Conservation (phyloP, 2,888 invertebrate species). For the Sinodicranocentrus sp. region DNA sequence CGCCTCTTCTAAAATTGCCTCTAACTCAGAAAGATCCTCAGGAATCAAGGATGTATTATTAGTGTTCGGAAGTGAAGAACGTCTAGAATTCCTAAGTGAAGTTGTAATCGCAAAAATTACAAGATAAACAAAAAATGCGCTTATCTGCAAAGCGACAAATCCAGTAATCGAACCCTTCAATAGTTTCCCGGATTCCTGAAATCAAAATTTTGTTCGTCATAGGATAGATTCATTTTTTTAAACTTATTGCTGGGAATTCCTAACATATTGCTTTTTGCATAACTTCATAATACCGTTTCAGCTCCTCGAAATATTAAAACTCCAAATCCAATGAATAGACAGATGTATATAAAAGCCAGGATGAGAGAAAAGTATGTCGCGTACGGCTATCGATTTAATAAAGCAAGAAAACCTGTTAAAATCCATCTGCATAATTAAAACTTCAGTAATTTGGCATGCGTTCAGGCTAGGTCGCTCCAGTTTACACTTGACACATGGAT, state of each 20-base stretch:
- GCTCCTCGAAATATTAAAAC: conserved; percentile 56
- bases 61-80: not conserved
- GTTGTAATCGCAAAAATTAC: conserved; percentile 29
- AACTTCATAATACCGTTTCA: conserved; percentile 31
- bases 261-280: not conserved
- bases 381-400: conserved; percentile 47
- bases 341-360: conserved; percentile 56
- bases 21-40: conserved; percentile 1
- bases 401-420: not conserved
- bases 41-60: not conserved
- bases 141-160: conserved; percentile 56
- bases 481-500: too few species aligned
- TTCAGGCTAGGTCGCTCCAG: not conserved
- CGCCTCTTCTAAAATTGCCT: conserved; percentile 26
- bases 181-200: conserved; percentile 50
- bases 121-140: conserved; percentile 55
- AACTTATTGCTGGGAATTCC: too few species aligned
- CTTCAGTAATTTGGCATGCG: not conserved
- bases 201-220: too few species aligned
- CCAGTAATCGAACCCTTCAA: conserved; percentile 53
- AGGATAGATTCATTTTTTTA: not conserved
- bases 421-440: not conserved
- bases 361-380: conserved; percentile 61
- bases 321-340: conserved; percentile 54
- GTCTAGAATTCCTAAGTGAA: conserved; percentile 11